Evolutionary conservation across 2,888 invertebrate species (phyloP).

Genomic region (Athalia cordata): DNA sequence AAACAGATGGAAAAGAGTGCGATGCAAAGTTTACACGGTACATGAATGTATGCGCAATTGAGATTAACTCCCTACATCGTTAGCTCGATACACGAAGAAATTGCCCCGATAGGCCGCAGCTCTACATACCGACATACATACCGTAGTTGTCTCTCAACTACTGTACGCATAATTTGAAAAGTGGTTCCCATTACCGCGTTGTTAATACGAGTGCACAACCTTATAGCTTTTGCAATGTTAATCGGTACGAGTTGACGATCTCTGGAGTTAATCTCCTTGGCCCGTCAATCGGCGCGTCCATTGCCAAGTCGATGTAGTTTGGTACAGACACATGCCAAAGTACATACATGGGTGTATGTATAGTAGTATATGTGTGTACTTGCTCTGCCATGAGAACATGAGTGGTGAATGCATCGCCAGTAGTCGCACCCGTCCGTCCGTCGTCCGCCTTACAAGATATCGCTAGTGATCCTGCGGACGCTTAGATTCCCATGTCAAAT

Average conservation of each 20-base stretch:
- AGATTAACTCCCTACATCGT: conserved; percentile 6
- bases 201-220: not conserved
- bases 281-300: conserved; percentile 60
- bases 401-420: conserved; percentile 54
- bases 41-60: conserved; percentile 10
- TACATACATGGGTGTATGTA: conserved; percentile 46
- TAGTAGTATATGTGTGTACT: conserved; percentile 30
- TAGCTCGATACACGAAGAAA: conserved; percentile 10
- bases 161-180: conserved; percentile 36
- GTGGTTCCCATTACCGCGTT: conserved; percentile 16
- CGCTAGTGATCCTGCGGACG: not conserved
- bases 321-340: not conserved
- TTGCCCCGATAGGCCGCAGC: conserved; percentile 11
- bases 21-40: conserved; percentile 1
- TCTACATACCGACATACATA: not conserved
- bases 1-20: not conserved
- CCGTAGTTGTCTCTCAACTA: conserved; percentile 38
- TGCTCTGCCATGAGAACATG: conserved; percentile 39
- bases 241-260: conserved; percentile 51
- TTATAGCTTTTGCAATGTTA: not conserved
- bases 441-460: not conserved
- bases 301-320: conserved; percentile 38
- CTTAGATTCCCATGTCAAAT: not conserved
- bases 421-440: conserved; percentile 51
- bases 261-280: conserved; percentile 64